A percentile compares a stretch with the other conserved stretches of the same genome.
Evolutionary conservation across 2,113 vertebrate species (phyloP).

Genomic region (Apteryx owenii): DNA sequence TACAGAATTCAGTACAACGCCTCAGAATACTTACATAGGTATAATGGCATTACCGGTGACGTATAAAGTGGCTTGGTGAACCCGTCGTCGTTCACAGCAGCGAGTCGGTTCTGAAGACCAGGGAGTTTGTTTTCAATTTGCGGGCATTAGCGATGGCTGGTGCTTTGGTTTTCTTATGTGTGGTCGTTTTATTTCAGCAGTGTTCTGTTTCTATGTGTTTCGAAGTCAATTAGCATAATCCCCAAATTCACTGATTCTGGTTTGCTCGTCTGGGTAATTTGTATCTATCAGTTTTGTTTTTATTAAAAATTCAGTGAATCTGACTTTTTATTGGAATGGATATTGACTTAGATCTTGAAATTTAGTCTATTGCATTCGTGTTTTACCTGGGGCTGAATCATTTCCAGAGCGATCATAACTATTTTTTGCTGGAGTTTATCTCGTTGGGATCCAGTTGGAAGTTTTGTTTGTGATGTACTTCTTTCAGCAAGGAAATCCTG

Average conservation of each 20-base stretch:
- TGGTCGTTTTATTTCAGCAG: background rate
- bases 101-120: background rate
- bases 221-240: rapidly evolving
- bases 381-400: background rate
- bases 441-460: background rate
- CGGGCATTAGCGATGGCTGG: background rate
- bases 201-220: background rate
- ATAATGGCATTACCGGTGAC: background rate
- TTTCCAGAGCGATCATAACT: background rate
- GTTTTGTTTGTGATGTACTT: background rate
- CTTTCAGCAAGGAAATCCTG: background rate
- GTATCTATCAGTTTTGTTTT: background rate
- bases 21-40: rapidly evolving
- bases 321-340: background rate
- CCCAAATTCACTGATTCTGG: rapidly evolving
- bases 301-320: background rate
- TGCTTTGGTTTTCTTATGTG: background rate
- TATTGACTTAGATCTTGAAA: background rate
- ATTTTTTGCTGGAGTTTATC: background rate
- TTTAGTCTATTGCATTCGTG: background rate
- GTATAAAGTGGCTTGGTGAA: background rate
- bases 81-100: background rate
- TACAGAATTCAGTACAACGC: background rate
- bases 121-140: background rate
- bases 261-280: background rate